Conservation (phyloP, 2,113 vertebrate genomes). For the Hystrix brachyura region DNA sequence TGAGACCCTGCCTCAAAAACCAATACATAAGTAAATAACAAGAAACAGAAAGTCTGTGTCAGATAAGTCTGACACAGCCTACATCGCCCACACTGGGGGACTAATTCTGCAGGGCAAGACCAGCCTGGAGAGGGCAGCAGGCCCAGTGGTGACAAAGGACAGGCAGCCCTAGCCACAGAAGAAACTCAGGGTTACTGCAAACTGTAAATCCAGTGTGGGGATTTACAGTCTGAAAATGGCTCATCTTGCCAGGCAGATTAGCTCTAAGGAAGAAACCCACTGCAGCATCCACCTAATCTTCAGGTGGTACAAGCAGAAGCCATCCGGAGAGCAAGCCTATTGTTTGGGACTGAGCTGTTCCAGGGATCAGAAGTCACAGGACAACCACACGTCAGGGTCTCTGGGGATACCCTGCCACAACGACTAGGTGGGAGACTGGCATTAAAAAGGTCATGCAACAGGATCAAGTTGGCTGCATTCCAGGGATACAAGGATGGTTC, state of each 20-base stretch:
- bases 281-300: background rate
- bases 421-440: background rate
- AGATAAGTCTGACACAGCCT: background rate
- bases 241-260: background rate
- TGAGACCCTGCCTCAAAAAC: background rate
- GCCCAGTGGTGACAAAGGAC: background rate
- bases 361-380: background rate
- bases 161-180: background rate
- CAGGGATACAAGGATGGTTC: background rate
- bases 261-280: background rate
- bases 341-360: background rate
- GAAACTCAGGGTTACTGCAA: background rate
- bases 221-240: background rate
- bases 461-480: background rate
- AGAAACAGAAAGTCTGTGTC: background rate
- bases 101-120: background rate
- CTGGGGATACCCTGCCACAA: background rate
- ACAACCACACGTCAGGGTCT: background rate
- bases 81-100: background rate
- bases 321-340: background rate
- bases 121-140: background rate
- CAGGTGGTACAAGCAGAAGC: background rate
- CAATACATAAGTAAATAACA: too few species aligned
- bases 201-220: background rate
- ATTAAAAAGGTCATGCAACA: background rate